phyloP scores from a whole-genome alignment of 2,888 invertebrate species.

The Acleris laterana region DNA sequence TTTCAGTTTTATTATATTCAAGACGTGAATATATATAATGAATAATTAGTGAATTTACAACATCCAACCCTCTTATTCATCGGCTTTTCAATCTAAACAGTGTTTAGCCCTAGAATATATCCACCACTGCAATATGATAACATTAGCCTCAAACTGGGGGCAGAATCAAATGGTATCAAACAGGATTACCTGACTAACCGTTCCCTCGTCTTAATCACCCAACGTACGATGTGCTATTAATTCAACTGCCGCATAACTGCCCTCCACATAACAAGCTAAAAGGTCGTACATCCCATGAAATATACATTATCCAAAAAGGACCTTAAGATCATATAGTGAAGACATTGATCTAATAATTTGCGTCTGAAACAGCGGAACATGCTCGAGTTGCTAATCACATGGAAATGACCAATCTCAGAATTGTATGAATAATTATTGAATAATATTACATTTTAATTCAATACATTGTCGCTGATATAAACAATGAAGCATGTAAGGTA shows the following conservation, averaged over 20 bases:
- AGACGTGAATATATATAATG: too few species aligned
- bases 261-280: conserved; percentile 18
- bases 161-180: conserved; percentile 30
- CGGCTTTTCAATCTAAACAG: neutral
- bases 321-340: conserved; percentile 7
- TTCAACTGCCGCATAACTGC: conserved; percentile 34
- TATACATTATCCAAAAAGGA: neutral
- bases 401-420: too few species aligned
- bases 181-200: conserved; percentile 33
- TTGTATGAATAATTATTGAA: too few species aligned
- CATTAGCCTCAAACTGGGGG: conserved; percentile 18
- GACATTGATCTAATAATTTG: neutral
- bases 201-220: conserved; percentile 31
- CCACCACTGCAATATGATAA: conserved; percentile 10
- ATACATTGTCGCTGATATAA: too few species aligned
- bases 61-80: too few species aligned
- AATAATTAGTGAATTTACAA: too few species aligned
- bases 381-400: too few species aligned
- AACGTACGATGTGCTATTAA: conserved; percentile 33
- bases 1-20: too few species aligned
- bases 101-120: neutral
- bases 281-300: conserved; percentile 15
- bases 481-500: too few species aligned
- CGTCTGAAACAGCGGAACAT: neutral
- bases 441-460: too few species aligned